These are phyloP conservation scores for Sceloporus tristichus DNA, from an alignment of 2,113 vertebrate genomes.

Conservation along the genomic window DNA sequence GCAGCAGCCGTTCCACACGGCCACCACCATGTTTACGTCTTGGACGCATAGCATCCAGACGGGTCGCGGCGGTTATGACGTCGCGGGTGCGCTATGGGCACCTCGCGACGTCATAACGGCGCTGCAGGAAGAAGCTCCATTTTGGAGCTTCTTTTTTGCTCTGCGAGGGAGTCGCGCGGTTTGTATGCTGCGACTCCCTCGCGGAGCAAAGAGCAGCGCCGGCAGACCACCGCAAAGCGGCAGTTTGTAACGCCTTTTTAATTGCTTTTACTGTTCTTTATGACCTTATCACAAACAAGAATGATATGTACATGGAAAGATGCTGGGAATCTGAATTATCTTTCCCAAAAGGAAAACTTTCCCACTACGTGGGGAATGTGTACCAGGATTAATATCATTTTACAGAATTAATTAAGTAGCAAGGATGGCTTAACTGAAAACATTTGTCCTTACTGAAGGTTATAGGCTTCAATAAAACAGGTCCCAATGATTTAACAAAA, in stretches of 20 bases:
- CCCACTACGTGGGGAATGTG: neutral
- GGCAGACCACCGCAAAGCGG: too few relatives aligned
- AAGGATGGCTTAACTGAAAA: neutral
- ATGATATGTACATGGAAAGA: conserved; percentile 47
- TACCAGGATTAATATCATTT: neutral
- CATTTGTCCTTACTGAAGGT: neutral
- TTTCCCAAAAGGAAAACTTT: conserved; percentile 21
- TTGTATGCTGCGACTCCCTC: too few relatives aligned
- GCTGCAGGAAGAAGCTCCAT: too few relatives aligned
- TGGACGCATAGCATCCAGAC: too few relatives aligned
- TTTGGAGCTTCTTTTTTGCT: too few relatives aligned
- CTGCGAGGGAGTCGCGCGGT: too few relatives aligned
- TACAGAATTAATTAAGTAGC: neutral
- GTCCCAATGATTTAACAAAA: neutral
- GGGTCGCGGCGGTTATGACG: too few relatives aligned
- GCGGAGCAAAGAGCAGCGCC: too few relatives aligned
- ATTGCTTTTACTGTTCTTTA: conserved; percentile 51
- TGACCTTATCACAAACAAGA: conserved; percentile 53
- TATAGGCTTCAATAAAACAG: neutral
- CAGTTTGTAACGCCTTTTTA: conserved; percentile 35
- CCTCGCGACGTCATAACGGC: too few relatives aligned
- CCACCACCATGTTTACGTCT: too few relatives aligned
- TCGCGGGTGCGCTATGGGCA: too few relatives aligned
- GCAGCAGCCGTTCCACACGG: too few relatives aligned
- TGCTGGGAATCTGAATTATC: conserved; percentile 20